These are phyloP conservation scores for Drosophila sucinea DNA, from an alignment of 1,140 invertebrate species.

Conservation along the genomic window DNA sequence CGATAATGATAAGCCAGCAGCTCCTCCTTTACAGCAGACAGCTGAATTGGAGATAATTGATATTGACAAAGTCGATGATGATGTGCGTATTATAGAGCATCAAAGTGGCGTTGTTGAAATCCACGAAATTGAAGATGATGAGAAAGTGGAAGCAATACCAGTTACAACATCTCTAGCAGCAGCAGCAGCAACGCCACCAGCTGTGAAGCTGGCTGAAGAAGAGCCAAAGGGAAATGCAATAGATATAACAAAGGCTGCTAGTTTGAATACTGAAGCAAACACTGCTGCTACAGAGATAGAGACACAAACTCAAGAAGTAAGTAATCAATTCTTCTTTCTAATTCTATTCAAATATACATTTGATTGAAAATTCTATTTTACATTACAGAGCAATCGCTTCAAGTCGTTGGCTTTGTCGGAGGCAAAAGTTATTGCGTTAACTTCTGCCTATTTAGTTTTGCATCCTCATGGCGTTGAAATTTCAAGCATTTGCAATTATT, in stretches of 20 bases:
- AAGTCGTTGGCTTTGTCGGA: slow-evolving; percentile 84
- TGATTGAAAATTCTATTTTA: neutral
- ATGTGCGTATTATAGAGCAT: slow-evolving; percentile 77
- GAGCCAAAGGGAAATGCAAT: slow-evolving; percentile 7
- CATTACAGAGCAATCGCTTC: slow-evolving; percentile 31
- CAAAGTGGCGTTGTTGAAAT: slow-evolving; percentile 84
- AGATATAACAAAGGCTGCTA: neutral
- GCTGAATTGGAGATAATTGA: slow-evolving; percentile 65
- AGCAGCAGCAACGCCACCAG: neutral
- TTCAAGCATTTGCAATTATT: slow-evolving; percentile 93
- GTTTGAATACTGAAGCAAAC: slow-evolving; percentile 1
- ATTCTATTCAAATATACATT: too few relatives aligned
- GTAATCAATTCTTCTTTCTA: neutral
- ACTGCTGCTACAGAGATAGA: slow-evolving; percentile 1
- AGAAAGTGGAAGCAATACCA: slow-evolving; percentile 53
- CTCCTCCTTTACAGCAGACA: slow-evolving; percentile 1
- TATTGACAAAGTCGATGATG: slow-evolving; percentile 76
- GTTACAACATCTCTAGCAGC: neutral
- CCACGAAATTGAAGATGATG: slow-evolving; percentile 83
- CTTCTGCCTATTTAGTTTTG: slow-evolving; percentile 93
- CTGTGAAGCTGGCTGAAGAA: neutral
- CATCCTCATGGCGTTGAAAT: slow-evolving; percentile 94
- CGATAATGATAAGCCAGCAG: neutral
- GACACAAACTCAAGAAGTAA: neutral
- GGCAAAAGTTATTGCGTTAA: slow-evolving; percentile 89